A percentile compares a stretch with the other conserved stretches of the same genome.
Conservation (phyloP, 1,140 invertebrate species). For the Sycophaga agraensis region DNA sequence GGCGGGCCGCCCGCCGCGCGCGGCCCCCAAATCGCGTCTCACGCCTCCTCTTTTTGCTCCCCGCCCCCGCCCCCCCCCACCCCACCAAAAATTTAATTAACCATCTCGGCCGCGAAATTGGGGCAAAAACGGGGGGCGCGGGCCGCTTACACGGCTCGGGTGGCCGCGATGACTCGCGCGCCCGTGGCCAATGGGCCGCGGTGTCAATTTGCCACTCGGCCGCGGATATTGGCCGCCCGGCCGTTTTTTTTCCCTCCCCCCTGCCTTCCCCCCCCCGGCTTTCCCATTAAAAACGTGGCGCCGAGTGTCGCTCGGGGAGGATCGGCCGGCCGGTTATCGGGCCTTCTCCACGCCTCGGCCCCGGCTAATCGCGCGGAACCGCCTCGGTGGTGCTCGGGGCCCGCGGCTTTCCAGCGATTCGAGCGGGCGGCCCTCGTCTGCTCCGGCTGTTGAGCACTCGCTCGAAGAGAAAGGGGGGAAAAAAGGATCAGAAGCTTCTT, state of each 20-base stretch:
- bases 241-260: not conserved
- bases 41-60: slow-evolving; percentile 11
- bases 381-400: too few species aligned
- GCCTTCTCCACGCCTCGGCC: too few species aligned
- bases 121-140: slow-evolving; percentile 8
- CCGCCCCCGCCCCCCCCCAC: not conserved
- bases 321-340: not conserved
- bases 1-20: not conserved
- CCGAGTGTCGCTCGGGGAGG: too few species aligned
- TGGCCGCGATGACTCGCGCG: slow-evolving; percentile 15
- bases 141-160: slow-evolving; percentile 14
- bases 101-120: too few species aligned
- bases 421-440: too few species aligned
- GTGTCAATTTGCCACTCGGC: slow-evolving; percentile 2
- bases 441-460: too few species aligned
- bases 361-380: too few species aligned
- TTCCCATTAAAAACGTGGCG: slow-evolving; percentile 14
- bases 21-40: slow-evolving; percentile 17
- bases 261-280: not conserved
- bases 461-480: too few species aligned
- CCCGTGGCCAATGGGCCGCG: not conserved
- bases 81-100: slow-evolving; percentile 30
- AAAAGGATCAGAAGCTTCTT: too few species aligned
- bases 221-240: not conserved
- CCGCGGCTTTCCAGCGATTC: too few species aligned